Conservation (phyloP, 2,888 invertebrate species). For the Bombylius discolor region DNA sequence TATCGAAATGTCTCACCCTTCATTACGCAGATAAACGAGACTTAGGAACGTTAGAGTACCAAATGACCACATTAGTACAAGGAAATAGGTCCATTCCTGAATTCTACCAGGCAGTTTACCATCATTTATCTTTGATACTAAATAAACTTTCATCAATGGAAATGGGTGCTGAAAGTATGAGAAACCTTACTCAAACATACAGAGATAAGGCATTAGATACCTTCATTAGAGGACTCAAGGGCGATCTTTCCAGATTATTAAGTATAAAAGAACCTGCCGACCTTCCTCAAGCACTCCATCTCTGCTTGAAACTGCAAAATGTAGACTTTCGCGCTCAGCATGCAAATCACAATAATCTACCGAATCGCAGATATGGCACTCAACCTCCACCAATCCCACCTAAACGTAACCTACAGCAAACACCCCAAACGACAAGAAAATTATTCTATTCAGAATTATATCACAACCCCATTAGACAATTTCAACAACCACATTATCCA, state of each 20-base stretch:
- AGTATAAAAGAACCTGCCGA: background rate
- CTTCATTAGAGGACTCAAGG: background rate
- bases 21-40: constrained; percentile 12
- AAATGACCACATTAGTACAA: constrained; percentile 12
- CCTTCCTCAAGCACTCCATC: background rate
- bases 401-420: background rate
- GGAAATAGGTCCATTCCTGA: background rate
- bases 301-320: background rate
- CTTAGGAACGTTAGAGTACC: constrained; percentile 11
- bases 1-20: constrained; percentile 6
- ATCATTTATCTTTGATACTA: background rate
- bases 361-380: background rate
- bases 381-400: background rate
- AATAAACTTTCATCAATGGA: background rate
- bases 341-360: background rate
- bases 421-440: background rate
- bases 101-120: background rate
- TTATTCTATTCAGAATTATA: background rate
- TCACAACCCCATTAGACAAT: background rate
- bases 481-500: background rate
- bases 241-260: background rate
- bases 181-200: background rate
- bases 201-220: background rate
- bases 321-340: background rate
- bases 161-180: background rate